A percentile compares a stretch with the other conserved stretches of the same genome.
phyloP scores from a whole-genome alignment of 2,113 vertebrate genomes.

The Gallinago jamesoni region DNA sequence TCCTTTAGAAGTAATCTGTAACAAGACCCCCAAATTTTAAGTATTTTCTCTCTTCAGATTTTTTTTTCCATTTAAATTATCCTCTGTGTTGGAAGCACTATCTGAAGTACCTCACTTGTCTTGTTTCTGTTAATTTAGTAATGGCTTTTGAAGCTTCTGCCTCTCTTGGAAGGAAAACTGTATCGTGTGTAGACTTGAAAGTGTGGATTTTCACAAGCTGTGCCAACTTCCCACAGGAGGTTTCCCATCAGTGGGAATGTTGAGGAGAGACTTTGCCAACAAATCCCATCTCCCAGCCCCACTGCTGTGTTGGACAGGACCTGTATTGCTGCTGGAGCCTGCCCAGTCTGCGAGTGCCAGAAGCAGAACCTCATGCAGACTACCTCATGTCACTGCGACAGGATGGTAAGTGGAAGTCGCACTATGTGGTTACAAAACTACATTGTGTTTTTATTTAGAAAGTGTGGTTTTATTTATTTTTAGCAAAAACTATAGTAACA shows the following conservation, averaged over 20 bases:
- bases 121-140: not conserved
- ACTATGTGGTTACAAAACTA: not conserved
- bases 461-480: not conserved
- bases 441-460: not conserved
- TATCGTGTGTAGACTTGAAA: not conserved
- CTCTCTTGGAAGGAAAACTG: not conserved
- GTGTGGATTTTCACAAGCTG: not conserved
- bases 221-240: not conserved
- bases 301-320: not conserved
- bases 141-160: not conserved
- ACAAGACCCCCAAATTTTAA: not conserved
- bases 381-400: not conserved
- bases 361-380: conserved; percentile 41
- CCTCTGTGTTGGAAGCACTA: not conserved
- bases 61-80: not conserved
- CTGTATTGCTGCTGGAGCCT: conserved; percentile 44
- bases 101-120: not conserved
- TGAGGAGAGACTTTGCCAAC: conserved; percentile 20
- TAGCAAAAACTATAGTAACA: not conserved
- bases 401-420: conserved; percentile 36
- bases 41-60: not conserved
- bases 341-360: conserved; percentile 11
- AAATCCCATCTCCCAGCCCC: not conserved
- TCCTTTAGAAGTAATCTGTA: not conserved
- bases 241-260: not conserved